Evolutionary conservation across 1,140 invertebrate species (phyloP).

Genomic region (Catajapyx aquilonaris): DNA sequence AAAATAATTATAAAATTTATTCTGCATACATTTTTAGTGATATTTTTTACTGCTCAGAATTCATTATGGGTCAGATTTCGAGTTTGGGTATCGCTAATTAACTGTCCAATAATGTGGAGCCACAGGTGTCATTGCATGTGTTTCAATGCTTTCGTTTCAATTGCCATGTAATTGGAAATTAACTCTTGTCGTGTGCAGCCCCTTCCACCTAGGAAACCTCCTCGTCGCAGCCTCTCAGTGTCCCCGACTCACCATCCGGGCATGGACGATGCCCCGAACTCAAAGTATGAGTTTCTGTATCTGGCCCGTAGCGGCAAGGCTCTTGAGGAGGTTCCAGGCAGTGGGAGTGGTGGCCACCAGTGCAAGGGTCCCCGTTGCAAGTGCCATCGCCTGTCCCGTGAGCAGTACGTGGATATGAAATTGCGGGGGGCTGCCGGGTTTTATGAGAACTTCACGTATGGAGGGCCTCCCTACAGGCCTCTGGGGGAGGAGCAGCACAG

Average conservation of each 20-base stretch:
- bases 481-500: slow-evolving; percentile 12
- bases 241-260: slow-evolving; percentile 46
- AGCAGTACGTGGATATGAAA: slow-evolving; percentile 53
- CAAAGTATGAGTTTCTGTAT: slow-evolving; percentile 34
- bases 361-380: slow-evolving; percentile 16
- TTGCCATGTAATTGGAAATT: background rate
- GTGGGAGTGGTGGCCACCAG: slow-evolving; percentile 22
- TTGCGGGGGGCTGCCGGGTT: background rate
- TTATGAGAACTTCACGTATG: slow-evolving; percentile 8
- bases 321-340: slow-evolving; percentile 35
- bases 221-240: slow-evolving; percentile 57
- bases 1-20: too few relatives aligned
- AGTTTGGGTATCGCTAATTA: slow-evolving; percentile 8
- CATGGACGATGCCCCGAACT: slow-evolving; percentile 25
- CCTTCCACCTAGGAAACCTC: slow-evolving; percentile 70
- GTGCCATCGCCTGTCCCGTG: slow-evolving; percentile 12
- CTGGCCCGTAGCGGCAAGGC: slow-evolving; percentile 26
- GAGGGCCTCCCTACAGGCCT: slow-evolving; percentile 12
- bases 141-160: slow-evolving; percentile 11
- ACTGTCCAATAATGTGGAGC: too few relatives aligned
- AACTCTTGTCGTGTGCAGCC: slow-evolving; percentile 31
- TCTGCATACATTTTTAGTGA: too few relatives aligned
- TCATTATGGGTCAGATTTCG: slow-evolving; percentile 6
- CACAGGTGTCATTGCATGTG: slow-evolving; percentile 2
- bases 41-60: too few relatives aligned